Percentiles rank a stretch among this genome's conserved stretches.
phyloP scores from a whole-genome alignment of 2,888 invertebrate genomes.

The Epinotia nisella region DNA sequence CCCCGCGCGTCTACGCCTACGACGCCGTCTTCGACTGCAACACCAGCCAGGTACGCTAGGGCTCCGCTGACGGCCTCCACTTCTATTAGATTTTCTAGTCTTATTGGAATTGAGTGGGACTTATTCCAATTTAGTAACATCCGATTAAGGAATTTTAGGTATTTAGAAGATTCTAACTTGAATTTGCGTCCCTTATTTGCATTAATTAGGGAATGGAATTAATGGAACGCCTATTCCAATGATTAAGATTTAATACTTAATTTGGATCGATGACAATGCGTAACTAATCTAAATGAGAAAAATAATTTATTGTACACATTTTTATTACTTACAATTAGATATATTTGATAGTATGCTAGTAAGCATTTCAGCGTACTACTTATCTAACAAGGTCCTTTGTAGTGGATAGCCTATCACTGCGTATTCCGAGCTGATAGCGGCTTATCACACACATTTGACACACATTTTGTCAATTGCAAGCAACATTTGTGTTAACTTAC shows the following conservation, averaged over 20 bases:
- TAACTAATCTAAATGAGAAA: not conserved
- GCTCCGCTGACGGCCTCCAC: not conserved
- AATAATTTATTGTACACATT: not conserved
- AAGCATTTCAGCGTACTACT: not conserved
- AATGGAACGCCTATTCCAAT: too few species aligned
- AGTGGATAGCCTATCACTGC: slow-evolving; percentile 26
- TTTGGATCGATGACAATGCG: slow-evolving; percentile 21
- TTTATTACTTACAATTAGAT: not conserved
- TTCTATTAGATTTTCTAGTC: not conserved
- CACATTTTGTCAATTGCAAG: slow-evolving; percentile 22
- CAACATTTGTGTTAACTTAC: not conserved
- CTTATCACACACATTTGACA: slow-evolving; percentile 34
- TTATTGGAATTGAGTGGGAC: not conserved
- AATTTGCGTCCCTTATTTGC: not conserved
- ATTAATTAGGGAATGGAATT: not conserved
- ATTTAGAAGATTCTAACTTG: not conserved
- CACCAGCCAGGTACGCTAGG: slow-evolving; percentile 89
- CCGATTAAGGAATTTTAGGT: not conserved
- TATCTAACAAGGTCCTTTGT: slow-evolving; percentile 14
- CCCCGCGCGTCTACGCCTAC: slow-evolving; percentile 96
- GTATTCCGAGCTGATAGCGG: slow-evolving; percentile 2
- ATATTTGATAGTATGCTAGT: not conserved
- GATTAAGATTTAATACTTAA: not conserved
- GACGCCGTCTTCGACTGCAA: slow-evolving; percentile 96
- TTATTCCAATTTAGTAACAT: not conserved